Evolutionary conservation across 2,888 invertebrate species (phyloP).

Genomic region (Nasonovia ribisnigri): DNA sequence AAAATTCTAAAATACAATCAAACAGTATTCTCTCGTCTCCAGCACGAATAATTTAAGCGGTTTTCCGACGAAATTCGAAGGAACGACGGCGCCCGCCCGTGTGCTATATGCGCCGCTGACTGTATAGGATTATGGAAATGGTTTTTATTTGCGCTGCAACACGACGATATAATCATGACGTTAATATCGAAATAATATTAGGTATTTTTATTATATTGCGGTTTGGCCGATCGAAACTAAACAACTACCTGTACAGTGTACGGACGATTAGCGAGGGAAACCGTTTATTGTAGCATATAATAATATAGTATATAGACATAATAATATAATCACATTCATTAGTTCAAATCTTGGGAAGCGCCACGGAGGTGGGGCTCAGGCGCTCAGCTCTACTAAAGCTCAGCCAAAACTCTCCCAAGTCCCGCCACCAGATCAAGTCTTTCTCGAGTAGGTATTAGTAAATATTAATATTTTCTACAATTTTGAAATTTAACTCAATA

Average conservation of each 20-base stretch:
- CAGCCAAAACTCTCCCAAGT: neutral
- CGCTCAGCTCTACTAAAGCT: too few relatives aligned
- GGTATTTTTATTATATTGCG: neutral
- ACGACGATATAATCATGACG: neutral
- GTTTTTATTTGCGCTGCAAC: neutral
- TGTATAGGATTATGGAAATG: neutral
- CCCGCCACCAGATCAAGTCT: neutral
- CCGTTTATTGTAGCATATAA: neutral
- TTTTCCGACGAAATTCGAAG: neutral
- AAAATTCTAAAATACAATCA: conserved; percentile 16
- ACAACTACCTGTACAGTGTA: too few relatives aligned
- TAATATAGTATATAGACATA: neutral
- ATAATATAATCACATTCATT: neutral
- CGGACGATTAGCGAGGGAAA: neutral
- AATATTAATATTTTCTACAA: neutral
- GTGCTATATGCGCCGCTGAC: neutral
- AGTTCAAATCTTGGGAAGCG: fast-evolving
- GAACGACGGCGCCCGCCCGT: neutral
- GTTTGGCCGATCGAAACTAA: neutral
- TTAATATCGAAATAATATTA: neutral
- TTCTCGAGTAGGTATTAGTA: neutral
- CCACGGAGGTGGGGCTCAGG: neutral
- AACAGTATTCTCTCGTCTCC: neutral
- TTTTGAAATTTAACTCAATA: neutral
- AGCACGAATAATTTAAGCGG: neutral